A percentile compares a stretch with the other conserved stretches of the same genome.
Evolutionary conservation across 2,888 invertebrate species (phyloP).

Genomic region (Coenonympha arcania): DNA sequence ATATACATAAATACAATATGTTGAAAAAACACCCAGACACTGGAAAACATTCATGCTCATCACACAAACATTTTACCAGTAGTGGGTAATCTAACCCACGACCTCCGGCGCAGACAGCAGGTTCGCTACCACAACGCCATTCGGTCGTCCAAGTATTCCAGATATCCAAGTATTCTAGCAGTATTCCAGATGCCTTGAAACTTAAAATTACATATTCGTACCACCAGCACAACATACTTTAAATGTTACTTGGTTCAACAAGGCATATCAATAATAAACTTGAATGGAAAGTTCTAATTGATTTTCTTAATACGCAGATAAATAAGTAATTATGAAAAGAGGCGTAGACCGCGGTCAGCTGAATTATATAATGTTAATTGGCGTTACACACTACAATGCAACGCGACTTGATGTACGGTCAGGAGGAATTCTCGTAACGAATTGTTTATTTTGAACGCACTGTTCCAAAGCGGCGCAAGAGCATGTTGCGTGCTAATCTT

Average conservation of each 20-base stretch:
- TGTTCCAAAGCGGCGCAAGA: constrained; percentile 33
- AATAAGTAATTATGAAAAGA: constrained; percentile 15
- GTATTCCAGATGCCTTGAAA: too few species aligned
- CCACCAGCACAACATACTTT: too few species aligned
- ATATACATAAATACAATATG: too few species aligned
- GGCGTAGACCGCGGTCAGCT: constrained; percentile 7
- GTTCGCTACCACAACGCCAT: too few species aligned
- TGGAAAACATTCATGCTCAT: too few species aligned
- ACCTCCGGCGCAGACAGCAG: too few species aligned
- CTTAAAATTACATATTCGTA: too few species aligned
- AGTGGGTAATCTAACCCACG: too few species aligned
- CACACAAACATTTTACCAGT: too few species aligned
- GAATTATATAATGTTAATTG: constrained; percentile 56
- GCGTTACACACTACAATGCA: constrained; percentile 34
- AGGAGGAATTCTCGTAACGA: constrained; percentile 22
- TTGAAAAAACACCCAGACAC: too few species aligned
- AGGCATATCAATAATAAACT: constrained; percentile 1
- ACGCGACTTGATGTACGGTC: constrained; percentile 27
- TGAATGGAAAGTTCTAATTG: constrained; percentile 11
- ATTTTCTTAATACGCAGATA: constrained; percentile 13
- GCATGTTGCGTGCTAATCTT: constrained; percentile 29
- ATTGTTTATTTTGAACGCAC: constrained; percentile 34
- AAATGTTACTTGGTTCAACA: neutral
- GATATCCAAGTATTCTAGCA: too few species aligned
- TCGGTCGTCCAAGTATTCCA: too few species aligned